These are phyloP conservation scores for Drosophila sturtevanti DNA, from an alignment of 1,140 invertebrate species.

Conservation along the genomic window DNA sequence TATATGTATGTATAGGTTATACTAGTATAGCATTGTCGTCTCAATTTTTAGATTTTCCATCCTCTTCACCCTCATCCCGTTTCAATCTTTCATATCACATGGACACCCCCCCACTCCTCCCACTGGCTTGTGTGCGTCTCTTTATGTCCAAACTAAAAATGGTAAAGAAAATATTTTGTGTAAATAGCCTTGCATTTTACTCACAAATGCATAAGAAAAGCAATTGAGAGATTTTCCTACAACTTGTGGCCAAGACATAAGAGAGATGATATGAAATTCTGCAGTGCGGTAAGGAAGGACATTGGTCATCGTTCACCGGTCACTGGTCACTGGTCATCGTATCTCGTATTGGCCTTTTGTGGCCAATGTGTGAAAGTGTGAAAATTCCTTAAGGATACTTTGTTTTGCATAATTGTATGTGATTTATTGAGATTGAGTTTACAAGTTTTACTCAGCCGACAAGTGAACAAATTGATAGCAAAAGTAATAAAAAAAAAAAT, in stretches of 20 bases:
- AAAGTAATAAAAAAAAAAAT: conserved; percentile 58
- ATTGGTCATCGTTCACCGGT: conserved; percentile 27
- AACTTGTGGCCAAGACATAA: conserved; percentile 59
- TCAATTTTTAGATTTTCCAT: too few species aligned
- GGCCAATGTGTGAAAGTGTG: conserved; percentile 70
- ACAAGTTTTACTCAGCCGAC: conserved; percentile 19
- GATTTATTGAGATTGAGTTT: conserved; percentile 75
- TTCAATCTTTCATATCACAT: too few species aligned
- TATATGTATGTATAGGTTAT: background rate
- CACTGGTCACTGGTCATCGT: conserved; percentile 25
- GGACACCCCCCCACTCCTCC: conserved; percentile 4
- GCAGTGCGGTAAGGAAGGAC: background rate
- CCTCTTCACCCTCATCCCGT: too few species aligned
- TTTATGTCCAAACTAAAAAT: conserved; percentile 13
- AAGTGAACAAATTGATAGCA: conserved; percentile 29
- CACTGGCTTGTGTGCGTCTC: conserved; percentile 52
- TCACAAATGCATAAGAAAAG: conserved; percentile 65
- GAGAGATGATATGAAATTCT: conserved; percentile 50
- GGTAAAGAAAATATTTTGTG: conserved; percentile 75
- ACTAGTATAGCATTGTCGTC: conserved; percentile 28
- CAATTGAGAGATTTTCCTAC: conserved; percentile 68
- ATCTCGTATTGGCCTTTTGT: conserved; percentile 36
- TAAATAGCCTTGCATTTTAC: conserved; percentile 65
- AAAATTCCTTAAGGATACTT: conserved; percentile 79
- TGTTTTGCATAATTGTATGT: conserved; percentile 70